Conservation (phyloP, 2,113 vertebrate genomes). For the Leucopternis melanops region DNA sequence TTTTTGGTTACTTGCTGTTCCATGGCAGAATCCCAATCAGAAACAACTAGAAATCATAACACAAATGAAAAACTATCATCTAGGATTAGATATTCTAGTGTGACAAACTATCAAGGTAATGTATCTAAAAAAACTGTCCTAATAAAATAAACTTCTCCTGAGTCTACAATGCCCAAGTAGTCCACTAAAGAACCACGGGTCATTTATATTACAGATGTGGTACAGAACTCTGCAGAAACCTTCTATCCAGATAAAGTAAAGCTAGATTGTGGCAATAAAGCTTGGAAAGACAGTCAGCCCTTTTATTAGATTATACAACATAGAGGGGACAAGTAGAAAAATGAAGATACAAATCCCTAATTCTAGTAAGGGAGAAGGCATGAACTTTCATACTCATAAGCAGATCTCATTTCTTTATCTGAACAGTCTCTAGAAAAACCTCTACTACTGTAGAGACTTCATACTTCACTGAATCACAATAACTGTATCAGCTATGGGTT, state of each 20-base stretch:
- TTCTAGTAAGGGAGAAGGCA: not conserved
- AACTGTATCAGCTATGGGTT: not conserved
- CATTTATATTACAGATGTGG: not conserved
- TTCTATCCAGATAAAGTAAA: not conserved
- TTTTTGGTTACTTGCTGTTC: not conserved
- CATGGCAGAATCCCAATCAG: not conserved
- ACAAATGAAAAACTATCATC: not conserved
- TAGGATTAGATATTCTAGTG: not conserved
- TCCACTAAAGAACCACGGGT: not conserved
- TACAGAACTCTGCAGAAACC: not conserved
- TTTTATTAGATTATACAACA: not conserved
- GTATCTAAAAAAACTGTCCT: not conserved
- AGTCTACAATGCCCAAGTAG: not conserved
- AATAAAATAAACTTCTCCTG: not conserved
- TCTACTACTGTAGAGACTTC: not conserved
- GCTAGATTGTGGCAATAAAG: not conserved
- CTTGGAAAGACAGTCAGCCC: not conserved
- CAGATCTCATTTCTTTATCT: not conserved
- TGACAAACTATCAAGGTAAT: not conserved
- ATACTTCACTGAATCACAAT: not conserved
- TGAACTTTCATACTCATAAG: not conserved
- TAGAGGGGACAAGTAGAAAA: not conserved
- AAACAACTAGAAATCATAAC: not conserved
- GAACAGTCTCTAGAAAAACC: not conserved
- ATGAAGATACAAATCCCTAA: not conserved